Evolutionary conservation across 1,140 invertebrate genomes (phyloP).

Genomic region (Sycophila sp.): DNA sequence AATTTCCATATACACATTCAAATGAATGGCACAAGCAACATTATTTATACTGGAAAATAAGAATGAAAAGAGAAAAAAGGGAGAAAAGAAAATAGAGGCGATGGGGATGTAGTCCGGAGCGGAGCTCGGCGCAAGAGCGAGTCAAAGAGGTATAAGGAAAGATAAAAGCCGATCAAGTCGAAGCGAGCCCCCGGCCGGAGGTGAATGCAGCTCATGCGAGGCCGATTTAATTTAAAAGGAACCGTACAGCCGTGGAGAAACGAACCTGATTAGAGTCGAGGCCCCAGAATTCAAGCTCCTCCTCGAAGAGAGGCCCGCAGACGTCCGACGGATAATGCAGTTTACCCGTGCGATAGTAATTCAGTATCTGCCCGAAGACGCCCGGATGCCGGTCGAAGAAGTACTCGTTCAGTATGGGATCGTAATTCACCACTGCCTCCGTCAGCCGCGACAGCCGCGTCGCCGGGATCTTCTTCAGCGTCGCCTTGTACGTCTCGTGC

Average conservation of each 20-base stretch:
- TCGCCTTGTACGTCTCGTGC: constrained; percentile 95
- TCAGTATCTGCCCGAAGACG: constrained; percentile 93
- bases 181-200: no score
- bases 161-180: constrained; percentile 12
- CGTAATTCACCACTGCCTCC: constrained; percentile 93
- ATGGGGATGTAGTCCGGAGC: no score
- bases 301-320: constrained; percentile 97
- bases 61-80: neutral
- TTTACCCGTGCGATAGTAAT: constrained; percentile 94
- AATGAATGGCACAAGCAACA: no score
- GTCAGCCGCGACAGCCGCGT: constrained; percentile 89
- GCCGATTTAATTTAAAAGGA: neutral
- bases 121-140: no score
- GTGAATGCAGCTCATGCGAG: neutral
- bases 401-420: constrained; percentile 96
- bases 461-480: constrained; percentile 93
- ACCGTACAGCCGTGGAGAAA: neutral
- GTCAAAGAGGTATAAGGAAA: no score
- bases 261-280: constrained; percentile 89
- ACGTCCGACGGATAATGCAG: constrained; percentile 98
- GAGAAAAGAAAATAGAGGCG: neutral
- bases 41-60: no score
- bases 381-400: constrained; percentile 98
- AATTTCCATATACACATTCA: no score
- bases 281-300: constrained; percentile 96